Conservation (phyloP, 1,140 invertebrate species). For the Camponotus pennsylvanicus region DNA sequence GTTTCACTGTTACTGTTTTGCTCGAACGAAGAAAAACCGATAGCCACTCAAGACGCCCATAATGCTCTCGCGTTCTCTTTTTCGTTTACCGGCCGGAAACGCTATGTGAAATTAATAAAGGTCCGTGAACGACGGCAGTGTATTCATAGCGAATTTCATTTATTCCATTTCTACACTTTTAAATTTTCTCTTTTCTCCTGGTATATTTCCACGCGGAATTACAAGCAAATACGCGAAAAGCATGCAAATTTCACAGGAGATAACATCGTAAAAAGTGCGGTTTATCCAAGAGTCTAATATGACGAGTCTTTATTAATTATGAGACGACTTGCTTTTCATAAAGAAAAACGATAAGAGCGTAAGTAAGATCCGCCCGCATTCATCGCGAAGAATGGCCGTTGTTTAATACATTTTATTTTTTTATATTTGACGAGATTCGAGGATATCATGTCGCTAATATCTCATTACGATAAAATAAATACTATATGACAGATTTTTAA, state of each 20-base stretch:
- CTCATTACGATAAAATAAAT: background rate
- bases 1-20: conserved; percentile 22
- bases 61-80: conserved; percentile 1
- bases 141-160: conserved; percentile 48
- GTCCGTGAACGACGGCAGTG: conserved; percentile 24
- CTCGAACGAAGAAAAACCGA: conserved; percentile 4
- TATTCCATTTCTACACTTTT: conserved; percentile 34
- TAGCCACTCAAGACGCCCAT: conserved; percentile 39
- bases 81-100: conserved; percentile 32
- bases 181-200: background rate
- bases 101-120: conserved; percentile 55
- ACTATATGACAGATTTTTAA: background rate
- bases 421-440: background rate
- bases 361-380: background rate
- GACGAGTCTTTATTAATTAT: conserved; percentile 40
- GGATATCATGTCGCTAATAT: background rate
- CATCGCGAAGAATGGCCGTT: background rate
- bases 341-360: conserved; percentile 4
- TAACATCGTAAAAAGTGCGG: background rate
- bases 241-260: conserved; percentile 7
- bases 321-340: conserved; percentile 7
- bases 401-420: background rate
- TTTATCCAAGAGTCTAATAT: conserved; percentile 38
- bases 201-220: background rate
- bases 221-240: conserved; percentile 19